Conservation (phyloP, 2,113 vertebrate species). For the Zapornia atra region DNA sequence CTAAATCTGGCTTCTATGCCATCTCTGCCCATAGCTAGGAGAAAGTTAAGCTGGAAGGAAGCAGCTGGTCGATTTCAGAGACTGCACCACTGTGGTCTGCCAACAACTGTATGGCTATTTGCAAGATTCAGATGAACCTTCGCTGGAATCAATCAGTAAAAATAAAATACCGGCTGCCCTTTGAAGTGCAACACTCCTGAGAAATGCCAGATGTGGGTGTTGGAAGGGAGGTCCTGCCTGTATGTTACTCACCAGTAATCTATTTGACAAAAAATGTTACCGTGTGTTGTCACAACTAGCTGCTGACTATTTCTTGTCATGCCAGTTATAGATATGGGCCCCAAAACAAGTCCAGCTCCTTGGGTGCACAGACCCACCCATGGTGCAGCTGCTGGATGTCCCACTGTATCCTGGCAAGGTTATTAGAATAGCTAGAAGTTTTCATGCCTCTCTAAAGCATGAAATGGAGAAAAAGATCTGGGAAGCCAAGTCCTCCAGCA, state of each 20-base stretch:
- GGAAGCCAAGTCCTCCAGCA: neutral
- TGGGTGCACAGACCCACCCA: neutral
- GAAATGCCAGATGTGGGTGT: constrained; percentile 37
- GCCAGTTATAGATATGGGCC: neutral
- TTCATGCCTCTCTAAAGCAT: neutral
- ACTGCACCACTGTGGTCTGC: neutral
- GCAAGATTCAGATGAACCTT: constrained; percentile 10
- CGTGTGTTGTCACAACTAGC: neutral
- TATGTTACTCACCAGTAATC: neutral
- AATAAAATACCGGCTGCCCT: neutral
- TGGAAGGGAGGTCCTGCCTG: neutral
- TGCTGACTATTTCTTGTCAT: neutral
- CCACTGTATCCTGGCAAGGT: neutral
- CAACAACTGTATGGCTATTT: constrained; percentile 24
- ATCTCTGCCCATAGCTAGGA: constrained; percentile 9
- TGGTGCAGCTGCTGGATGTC: neutral
- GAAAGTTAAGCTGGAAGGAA: constrained; percentile 16
- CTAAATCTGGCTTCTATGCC: neutral
- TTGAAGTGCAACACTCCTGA: constrained; percentile 17
- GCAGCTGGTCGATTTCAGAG: constrained; percentile 28
- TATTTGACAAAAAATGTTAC: neutral
- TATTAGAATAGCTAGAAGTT: neutral
- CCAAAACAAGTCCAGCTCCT: constrained; percentile 8
- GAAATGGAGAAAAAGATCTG: neutral
- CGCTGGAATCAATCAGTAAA: neutral